phyloP scores from a whole-genome alignment of 37 sponge, comb jelly and placozoan species.

The Petrosia ficiformis region DNA sequence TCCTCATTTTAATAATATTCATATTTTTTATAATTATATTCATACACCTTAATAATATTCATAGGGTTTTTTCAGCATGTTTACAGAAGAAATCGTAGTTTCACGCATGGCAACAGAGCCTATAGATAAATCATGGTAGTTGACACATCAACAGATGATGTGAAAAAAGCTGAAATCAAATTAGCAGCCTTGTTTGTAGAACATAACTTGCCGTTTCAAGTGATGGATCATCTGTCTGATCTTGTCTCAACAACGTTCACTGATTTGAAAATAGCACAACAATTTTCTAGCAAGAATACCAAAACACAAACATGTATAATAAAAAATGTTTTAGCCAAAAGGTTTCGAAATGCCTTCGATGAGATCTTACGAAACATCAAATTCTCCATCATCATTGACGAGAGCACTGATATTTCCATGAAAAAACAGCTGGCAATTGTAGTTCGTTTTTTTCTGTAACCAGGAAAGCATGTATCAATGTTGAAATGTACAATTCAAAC shows the following conservation, averaged over 20 bases:
- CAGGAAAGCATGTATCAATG: neutral
- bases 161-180: conserved; percentile 22
- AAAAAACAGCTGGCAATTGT: conserved; percentile 23
- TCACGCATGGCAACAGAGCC: too few species aligned
- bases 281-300: conserved; percentile 9
- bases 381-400: conserved; percentile 39
- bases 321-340: conserved; percentile 28
- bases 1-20: too few species aligned
- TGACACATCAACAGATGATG: neutral
- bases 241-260: neutral
- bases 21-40: too few species aligned
- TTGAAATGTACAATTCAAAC: too few species aligned
- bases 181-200: conserved; percentile 22
- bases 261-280: conserved; percentile 30
- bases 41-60: too few species aligned
- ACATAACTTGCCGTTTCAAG: conserved; percentile 21
- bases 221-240: conserved; percentile 27
- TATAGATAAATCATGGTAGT: too few species aligned
- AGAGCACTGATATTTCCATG: conserved; percentile 21
- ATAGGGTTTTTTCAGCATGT: too few species aligned
- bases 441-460: conserved; percentile 13
- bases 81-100: too few species aligned
- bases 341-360: neutral
- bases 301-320: conserved; percentile 19
- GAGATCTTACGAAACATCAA: neutral